Percentiles rank a stretch among this genome's conserved stretches.
phyloP scores from a whole-genome alignment of 1,140 invertebrate species.

The Ephestia elutella region DNA sequence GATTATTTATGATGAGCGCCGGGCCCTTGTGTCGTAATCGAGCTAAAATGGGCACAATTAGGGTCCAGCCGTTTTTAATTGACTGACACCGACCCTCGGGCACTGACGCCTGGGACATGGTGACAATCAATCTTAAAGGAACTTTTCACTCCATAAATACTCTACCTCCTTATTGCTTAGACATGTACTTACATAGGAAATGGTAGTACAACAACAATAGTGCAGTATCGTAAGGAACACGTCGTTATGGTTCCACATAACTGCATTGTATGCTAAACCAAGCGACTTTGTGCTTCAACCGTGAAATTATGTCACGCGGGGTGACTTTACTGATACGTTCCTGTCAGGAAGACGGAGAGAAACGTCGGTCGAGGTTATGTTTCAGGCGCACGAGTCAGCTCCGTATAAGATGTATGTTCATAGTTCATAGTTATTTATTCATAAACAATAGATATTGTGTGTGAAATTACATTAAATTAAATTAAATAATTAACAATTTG shows the following conservation, averaged over 20 bases:
- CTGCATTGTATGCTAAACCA: slow-evolving; percentile 1
- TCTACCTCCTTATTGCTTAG: no score
- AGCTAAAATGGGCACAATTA: slow-evolving; percentile 61
- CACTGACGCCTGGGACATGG: slow-evolving; percentile 13
- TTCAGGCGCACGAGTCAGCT: background rate
- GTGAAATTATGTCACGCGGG: slow-evolving; percentile 1
- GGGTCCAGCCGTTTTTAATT: slow-evolving; percentile 53
- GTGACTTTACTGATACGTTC: background rate
- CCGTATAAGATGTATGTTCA: no score
- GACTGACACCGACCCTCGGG: slow-evolving; percentile 35
- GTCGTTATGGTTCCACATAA: background rate
- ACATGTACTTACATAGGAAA: background rate
- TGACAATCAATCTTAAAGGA: slow-evolving; percentile 24
- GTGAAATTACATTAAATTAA: no score
- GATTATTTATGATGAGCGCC: slow-evolving; percentile 9
- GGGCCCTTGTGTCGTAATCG: slow-evolving; percentile 33
- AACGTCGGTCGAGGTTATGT: background rate
- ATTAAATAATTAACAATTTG: no score
- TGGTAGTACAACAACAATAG: background rate
- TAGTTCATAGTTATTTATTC: background rate
- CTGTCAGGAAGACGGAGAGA: background rate
- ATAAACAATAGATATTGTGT: no score
- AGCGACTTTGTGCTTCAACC: background rate
- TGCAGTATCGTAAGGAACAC: background rate
- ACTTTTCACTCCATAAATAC: background rate